These are phyloP conservation scores for Oryzias dopingdopingensis DNA, from an alignment of 2,797 vertebrate species.

Conservation along the genomic window DNA sequence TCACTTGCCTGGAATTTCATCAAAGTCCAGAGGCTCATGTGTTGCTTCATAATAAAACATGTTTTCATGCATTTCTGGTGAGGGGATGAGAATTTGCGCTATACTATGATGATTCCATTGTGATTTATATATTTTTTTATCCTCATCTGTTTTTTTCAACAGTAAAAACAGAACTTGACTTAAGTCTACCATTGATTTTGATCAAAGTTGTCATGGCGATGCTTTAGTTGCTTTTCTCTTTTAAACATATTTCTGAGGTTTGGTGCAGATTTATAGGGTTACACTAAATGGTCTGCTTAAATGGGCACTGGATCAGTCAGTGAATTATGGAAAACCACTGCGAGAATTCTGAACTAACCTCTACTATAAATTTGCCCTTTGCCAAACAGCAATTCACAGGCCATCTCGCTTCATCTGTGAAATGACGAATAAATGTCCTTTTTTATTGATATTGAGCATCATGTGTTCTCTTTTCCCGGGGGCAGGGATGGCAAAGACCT, in stretches of 20 bases:
- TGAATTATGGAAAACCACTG: slow-evolving; percentile 38
- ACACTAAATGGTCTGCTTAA: slow-evolving; percentile 26
- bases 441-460: slow-evolving; percentile 66
- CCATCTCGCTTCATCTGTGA: slow-evolving; percentile 45
- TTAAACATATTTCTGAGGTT: slow-evolving; percentile 15
- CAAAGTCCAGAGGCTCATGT: no score
- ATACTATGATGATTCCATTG: no score
- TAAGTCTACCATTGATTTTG: not conserved
- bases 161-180: no score
- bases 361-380: slow-evolving; percentile 52
- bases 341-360: slow-evolving; percentile 36
- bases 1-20: no score
- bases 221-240: slow-evolving; percentile 15
- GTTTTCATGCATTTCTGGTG: no score
- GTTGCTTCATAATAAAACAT: no score
- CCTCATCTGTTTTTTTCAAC: no score
- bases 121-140: no score
- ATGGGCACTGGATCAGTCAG: slow-evolving; percentile 35
- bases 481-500: slow-evolving; percentile 56
- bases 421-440: slow-evolving; percentile 48
- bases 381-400: slow-evolving; percentile 41
- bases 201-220: slow-evolving; percentile 8
- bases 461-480: slow-evolving; percentile 60
- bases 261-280: slow-evolving; percentile 34
- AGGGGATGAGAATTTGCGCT: no score